Conservation (phyloP, 2,888 invertebrate genomes). For the Sabellastarte sp. region DNA sequence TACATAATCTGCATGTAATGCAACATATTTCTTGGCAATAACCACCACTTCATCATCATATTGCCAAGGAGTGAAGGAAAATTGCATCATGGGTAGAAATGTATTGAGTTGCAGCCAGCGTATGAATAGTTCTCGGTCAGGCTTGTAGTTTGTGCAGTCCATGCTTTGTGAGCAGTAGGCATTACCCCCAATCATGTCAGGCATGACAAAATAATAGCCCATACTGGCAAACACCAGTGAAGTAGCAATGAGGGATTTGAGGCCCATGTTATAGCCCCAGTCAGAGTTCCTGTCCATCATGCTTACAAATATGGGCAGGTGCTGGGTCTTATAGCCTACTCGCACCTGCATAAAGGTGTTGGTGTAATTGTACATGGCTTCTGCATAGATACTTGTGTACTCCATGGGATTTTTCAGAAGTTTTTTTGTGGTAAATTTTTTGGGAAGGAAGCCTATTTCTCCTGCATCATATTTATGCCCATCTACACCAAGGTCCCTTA, state of each 20-base stretch:
- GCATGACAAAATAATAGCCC: conserved; percentile 86
- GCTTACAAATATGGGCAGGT: conserved; percentile 75
- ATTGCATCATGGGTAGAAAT: conserved; percentile 88
- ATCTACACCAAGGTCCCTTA: conserved; percentile 73
- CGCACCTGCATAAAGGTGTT: conserved; percentile 70
- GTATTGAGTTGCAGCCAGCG: conserved; percentile 84
- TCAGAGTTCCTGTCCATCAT: conserved; percentile 78
- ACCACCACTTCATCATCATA: conserved; percentile 69
- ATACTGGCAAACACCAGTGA: conserved; percentile 69
- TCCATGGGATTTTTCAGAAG: conserved; percentile 31
- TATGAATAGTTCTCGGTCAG: conserved; percentile 65
- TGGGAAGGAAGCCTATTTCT: conserved; percentile 38
- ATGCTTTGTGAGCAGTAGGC: conserved; percentile 31
- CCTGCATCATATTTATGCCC: conserved; percentile 84
- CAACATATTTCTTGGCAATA: conserved; percentile 28
- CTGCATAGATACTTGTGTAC: conserved; percentile 37
- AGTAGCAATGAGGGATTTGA: conserved; percentile 79
- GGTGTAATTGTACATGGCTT: conserved; percentile 22
- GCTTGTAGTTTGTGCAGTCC: conserved; percentile 64
- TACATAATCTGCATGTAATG: conserved; percentile 15
- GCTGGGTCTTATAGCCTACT: conserved; percentile 77
- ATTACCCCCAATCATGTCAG: conserved; percentile 88
- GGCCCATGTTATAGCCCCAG: conserved; percentile 69
- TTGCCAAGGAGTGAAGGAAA: conserved; percentile 84
- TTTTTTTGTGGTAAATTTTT: conserved; percentile 26